Evolutionary conservation across 2,888 invertebrate species (phyloP), one percentile per base, ranked within the genome.

Genomic region (Agrotis segetum): DNA sequence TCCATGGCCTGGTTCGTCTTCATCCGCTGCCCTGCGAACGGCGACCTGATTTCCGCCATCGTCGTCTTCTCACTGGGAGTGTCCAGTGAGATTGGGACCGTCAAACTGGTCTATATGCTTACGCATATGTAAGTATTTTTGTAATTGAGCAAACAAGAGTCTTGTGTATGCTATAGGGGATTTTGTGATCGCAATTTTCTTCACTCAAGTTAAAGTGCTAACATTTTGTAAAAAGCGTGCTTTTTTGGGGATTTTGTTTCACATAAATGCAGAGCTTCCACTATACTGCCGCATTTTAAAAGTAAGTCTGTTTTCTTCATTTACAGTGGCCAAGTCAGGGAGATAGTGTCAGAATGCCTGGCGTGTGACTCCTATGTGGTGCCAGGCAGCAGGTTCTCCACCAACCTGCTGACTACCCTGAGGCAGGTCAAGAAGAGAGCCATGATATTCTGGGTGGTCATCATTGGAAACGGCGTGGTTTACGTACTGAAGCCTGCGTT

Each of bases 1-100:
- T 94, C 93, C 0, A 87, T 90, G 87, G 2, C 82, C 1, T 94
- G 93, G 93, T 93, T 91, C 74, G 89, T 93, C 6, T 90, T 90
- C 71, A 74, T 85, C 52, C 85, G 87, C 0, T 87, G 86, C 21
- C 75, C 60, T 1, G 79, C 89, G 66, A 91, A 89, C 0, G 88
- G 89, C 0, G 89, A 92, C 73, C 46, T 91, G 55, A 73, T 90
- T 3, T 74, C 88, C 0, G 90, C 90, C 0, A 83, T 91, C 60
- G 79, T 94, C 0, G 86, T 91, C 50, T 86, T 92, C 55, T 92
- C 94, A 0, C 81, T 93, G 7, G 89, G 88, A 0, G 66, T 86
- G n/a, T 79, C 88, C 64, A 92, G 94, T 69, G 88, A 89, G 34
- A 91, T 92, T 1, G 89, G 91, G 0, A 74, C 88, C 16, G 77